Conservation (phyloP, 2,113 vertebrate species). For the Microtus ochrogaster region DNA sequence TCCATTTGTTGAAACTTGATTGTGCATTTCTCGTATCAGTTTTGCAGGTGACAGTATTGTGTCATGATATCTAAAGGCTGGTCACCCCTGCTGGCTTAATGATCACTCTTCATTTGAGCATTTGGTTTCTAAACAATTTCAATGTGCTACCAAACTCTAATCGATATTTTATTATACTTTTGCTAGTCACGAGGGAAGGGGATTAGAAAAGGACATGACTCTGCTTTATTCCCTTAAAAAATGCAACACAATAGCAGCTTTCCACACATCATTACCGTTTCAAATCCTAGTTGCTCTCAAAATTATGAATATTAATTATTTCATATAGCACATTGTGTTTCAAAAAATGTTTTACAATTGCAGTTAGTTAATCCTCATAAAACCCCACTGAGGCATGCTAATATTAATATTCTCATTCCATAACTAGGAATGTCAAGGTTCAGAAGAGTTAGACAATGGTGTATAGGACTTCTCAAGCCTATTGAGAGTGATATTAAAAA, state of each 20-base stretch:
- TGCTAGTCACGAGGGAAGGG: neutral
- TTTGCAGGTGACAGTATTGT: neutral
- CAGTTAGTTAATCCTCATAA: slow-evolving; percentile 62
- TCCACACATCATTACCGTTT: neutral
- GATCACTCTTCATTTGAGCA: neutral
- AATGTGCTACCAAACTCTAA: neutral
- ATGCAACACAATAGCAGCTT: neutral
- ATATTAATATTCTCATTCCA: slow-evolving; percentile 15
- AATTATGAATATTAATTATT: slow-evolving; percentile 69
- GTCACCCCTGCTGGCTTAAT: neutral
- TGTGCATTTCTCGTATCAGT: neutral
- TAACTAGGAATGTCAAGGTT: slow-evolving; percentile 10
- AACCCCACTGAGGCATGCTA: slow-evolving; percentile 29
- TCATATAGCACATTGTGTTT: slow-evolving; percentile 4
- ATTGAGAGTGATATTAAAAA: slow-evolving; percentile 1
- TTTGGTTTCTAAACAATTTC: slow-evolving; percentile 18
- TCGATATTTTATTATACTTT: slow-evolving; percentile 27
- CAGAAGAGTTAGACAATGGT: neutral
- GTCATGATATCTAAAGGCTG: neutral
- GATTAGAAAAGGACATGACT: slow-evolving; percentile 11
- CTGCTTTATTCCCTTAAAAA: neutral
- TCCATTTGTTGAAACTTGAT: neutral
- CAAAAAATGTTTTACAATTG: slow-evolving; percentile 48
- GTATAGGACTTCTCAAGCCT: neutral
- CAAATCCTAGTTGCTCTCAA: slow-evolving; percentile 59